These are phyloP conservation scores for Anisognathus igniventris DNA, from an alignment of 2,797 vertebrate genomes.

Conservation along the genomic window DNA sequence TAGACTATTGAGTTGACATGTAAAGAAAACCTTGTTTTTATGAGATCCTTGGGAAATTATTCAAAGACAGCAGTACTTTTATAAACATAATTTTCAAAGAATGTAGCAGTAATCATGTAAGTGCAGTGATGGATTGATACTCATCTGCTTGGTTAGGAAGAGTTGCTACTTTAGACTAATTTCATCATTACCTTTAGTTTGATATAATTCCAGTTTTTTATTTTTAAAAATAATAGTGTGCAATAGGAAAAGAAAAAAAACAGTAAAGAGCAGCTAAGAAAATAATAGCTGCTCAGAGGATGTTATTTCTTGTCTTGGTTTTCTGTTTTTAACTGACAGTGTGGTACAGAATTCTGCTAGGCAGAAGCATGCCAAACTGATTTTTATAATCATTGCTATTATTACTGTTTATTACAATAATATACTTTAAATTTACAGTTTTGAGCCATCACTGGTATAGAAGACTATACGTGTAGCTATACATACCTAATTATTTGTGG, in stretches of 20 bases:
- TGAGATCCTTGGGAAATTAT: not conserved
- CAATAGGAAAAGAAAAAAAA: not conserved
- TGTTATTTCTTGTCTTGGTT: not conserved
- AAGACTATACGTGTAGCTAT: conserved; percentile 10
- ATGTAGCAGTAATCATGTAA: not conserved
- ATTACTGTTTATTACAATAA: conserved; percentile 19
- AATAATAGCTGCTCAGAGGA: not conserved
- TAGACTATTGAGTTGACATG: not conserved
- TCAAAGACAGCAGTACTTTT: not conserved
- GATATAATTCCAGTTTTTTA: not conserved
- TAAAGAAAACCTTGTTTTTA: not conserved
- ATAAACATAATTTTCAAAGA: not conserved
- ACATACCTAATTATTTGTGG: conserved; percentile 49
- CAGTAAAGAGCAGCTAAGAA: not conserved
- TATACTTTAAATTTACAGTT: conserved; percentile 12
- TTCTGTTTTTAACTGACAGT: not conserved
- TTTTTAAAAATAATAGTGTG: not conserved
- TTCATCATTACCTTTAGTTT: not conserved
- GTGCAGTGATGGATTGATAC: not conserved
- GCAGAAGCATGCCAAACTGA: not conserved
- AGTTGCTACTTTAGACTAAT: not conserved
- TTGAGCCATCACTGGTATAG: not conserved
- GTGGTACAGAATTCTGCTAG: not conserved
- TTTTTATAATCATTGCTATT: conserved; percentile 10
- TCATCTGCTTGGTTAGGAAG: not conserved